Conservation (phyloP, 2,888 invertebrate genomes). For the Eupithecia pulchellata region DNA sequence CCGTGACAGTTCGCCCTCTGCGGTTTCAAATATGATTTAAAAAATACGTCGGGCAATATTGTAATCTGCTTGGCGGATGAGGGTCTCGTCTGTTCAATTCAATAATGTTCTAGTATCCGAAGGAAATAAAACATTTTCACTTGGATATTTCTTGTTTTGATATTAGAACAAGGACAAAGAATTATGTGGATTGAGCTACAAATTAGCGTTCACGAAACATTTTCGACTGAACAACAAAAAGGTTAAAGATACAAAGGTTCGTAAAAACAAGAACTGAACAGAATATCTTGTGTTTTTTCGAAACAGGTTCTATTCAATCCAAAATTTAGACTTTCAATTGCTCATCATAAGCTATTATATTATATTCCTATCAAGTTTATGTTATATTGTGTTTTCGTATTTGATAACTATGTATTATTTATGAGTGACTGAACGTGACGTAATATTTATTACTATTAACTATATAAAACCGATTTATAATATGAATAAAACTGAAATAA, state of each 20-base stretch:
- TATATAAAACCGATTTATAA: not conserved
- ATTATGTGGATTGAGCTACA: not conserved
- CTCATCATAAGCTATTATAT: too few species aligned
- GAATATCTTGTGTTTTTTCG: not conserved
- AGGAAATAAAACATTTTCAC: not conserved
- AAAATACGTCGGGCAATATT: not conserved
- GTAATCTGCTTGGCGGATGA: constrained; percentile 1
- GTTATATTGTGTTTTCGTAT: not conserved
- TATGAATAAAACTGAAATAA: not conserved
- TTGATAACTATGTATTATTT: not conserved
- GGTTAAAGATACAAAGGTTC: not conserved
- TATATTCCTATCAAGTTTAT: not conserved
- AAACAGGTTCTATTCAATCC: not conserved
- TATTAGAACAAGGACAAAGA: not conserved
- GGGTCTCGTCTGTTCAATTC: not conserved
- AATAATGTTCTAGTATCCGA: not conserved
- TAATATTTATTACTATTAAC: not conserved
- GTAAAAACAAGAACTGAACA: not conserved
- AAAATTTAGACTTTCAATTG: too few species aligned
- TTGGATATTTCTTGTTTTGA: not conserved
- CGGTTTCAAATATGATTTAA: constrained; percentile 12
- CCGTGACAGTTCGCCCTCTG: not conserved
- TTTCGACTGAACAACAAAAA: too few species aligned
- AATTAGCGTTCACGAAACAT: not conserved
- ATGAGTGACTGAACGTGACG: not conserved